These are phyloP conservation scores for Lepidurus arcticus DNA, from an alignment of 1,140 invertebrate genomes.

Conservation along the genomic window DNA sequence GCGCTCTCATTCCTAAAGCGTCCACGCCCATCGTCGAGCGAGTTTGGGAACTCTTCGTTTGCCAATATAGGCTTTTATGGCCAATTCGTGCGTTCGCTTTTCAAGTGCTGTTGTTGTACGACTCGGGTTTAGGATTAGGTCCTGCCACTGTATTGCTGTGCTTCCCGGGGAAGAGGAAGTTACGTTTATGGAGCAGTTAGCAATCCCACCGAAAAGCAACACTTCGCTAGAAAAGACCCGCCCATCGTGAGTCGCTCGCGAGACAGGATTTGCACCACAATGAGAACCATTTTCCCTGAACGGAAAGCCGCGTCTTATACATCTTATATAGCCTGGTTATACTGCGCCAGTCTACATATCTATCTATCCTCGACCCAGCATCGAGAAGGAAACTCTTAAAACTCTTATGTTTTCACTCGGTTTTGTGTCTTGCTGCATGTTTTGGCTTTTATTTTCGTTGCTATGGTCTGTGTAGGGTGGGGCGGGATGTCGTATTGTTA, in stretches of 20 bases:
- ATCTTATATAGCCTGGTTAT: neutral
- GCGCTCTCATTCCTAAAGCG: neutral
- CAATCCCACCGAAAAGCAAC: conserved; percentile 18
- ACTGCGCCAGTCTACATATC: neutral
- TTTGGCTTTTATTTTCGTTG: too few relatives aligned
- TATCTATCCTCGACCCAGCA: too few relatives aligned
- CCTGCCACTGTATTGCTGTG: neutral
- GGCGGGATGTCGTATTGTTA: too few relatives aligned
- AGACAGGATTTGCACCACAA: neutral
- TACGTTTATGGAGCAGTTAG: conserved; percentile 21
- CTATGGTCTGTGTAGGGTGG: too few relatives aligned
- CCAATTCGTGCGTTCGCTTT: conserved; percentile 18
- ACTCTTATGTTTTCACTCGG: too few relatives aligned
- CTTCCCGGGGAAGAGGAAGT: neutral
- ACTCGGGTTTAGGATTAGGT: conserved; percentile 19
- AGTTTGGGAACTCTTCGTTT: conserved; percentile 1
- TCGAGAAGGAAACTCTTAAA: too few relatives aligned
- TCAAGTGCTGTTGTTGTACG: conserved; percentile 8
- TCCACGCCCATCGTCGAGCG: neutral
- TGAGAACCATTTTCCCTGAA: neutral
- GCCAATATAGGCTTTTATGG: conserved; percentile 9
- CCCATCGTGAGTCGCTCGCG: neutral
- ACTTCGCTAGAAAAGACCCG: neutral
- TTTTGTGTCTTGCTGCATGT: too few relatives aligned
- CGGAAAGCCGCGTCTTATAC: neutral